A percentile compares a stretch with the other conserved stretches of the same genome.
phyloP scores from a whole-genome alignment of 1,140 invertebrate species.

The Parasteatoda tepidariorum region DNA sequence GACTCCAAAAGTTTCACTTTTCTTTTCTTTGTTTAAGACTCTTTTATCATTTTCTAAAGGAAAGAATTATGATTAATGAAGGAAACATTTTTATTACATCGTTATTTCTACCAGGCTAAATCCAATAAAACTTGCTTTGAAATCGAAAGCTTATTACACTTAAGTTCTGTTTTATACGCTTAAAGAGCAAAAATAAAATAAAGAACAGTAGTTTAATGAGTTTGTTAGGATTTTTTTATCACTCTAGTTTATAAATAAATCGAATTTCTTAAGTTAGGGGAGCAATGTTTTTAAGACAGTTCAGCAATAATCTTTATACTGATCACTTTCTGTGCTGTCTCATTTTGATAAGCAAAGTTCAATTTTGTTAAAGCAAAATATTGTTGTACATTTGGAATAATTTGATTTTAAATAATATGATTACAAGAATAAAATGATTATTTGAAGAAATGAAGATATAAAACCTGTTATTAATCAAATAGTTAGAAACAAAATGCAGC shows the following conservation, averaged over 20 bases:
- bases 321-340: no score
- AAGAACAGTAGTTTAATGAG: slow-evolving; percentile 7
- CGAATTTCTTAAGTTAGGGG: slow-evolving; percentile 17
- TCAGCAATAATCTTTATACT: no score
- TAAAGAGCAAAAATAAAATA: slow-evolving; percentile 1
- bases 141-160: slow-evolving; percentile 45
- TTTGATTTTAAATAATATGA: no score
- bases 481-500: no score
- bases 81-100: slow-evolving; percentile 27
- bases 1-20: neutral
- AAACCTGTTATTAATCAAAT: no score
- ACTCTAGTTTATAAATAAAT: slow-evolving; percentile 24
- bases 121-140: slow-evolving; percentile 28
- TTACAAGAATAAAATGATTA: no score
- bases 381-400: no score
- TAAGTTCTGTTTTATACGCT: slow-evolving; percentile 12
- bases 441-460: no score
- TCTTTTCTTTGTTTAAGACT: neutral
- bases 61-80: slow-evolving; percentile 43
- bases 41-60: slow-evolving; percentile 5
- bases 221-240: neutral
- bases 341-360: no score
- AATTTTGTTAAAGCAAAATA: no score
- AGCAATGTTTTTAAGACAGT: neutral
- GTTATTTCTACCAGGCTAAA: slow-evolving; percentile 27